Conservation (phyloP, 2,113 vertebrate species). For the Buteo buteo region DNA sequence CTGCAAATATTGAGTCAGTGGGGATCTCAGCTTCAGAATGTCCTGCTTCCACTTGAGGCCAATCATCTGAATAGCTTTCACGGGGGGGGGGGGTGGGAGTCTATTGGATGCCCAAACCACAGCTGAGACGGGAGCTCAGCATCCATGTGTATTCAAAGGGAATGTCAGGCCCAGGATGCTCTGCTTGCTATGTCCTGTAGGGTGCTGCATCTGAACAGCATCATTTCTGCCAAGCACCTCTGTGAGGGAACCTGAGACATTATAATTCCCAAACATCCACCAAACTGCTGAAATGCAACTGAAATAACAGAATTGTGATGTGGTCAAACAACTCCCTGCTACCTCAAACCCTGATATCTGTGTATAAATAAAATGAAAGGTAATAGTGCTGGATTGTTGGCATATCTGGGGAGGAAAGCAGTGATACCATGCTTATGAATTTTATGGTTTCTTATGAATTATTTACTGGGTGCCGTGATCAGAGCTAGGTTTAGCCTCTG, state of each 20-base stretch:
- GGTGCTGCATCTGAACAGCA: neutral
- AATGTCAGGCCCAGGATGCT: neutral
- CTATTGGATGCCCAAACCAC: neutral
- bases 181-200: neutral
- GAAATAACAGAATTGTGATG: neutral
- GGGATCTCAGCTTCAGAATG: neutral
- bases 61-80: neutral
- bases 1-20: neutral
- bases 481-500: constrained; percentile 54
- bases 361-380: constrained; percentile 13
- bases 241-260: neutral
- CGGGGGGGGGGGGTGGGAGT: neutral
- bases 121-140: neutral
- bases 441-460: constrained; percentile 45
- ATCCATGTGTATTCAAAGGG: neutral
- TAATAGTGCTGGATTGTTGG: neutral
- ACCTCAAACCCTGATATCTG: neutral
- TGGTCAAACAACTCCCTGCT: neutral
- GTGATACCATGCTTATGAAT: neutral
- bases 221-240: neutral
- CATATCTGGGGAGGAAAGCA: constrained; percentile 4
- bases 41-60: neutral
- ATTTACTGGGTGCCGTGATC: constrained; percentile 39
- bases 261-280: neutral
- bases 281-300: neutral